Base-by-base conservation (phyloP, 2,888 invertebrate genomes). In the Dastarcus helophoroides region DNA sequence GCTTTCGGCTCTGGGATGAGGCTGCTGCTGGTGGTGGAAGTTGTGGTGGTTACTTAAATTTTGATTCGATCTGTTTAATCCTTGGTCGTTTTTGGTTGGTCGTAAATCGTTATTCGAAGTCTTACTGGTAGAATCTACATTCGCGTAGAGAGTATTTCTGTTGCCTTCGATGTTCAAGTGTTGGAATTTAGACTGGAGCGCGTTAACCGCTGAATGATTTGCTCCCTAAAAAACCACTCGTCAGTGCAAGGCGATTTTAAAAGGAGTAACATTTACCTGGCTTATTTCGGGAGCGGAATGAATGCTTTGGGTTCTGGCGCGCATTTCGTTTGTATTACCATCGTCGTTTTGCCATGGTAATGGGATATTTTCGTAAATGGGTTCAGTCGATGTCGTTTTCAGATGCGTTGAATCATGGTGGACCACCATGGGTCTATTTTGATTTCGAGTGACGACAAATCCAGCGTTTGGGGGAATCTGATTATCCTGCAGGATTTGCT, bases 311-410 rank as follows among this genome's bases (percentile, higher is more conserved):
- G 80, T 76, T 17, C 75, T 56, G 26, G 59, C 61, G 25, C 65
- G 52, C 44, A 56, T 56, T 35, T 57, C 54, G 2, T 43, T 48
- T n/a, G n/a, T n/a, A n/a, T n/a, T n/a, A 22, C 36, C 37, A 21
- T 42, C 41, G 9, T 48, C 50, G 25, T 53, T 54, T 40, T 69
- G 70, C 75, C 76, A 78, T 0, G 79, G 76, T 14, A 79, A 52
- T 1, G 81, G 82, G 4, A 84, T 79, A 54, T 84, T 84, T 50
- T 84, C 83, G 54, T 84, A 84, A 39, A 84, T 84, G 1, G 84
- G 84, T 50, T 84, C 84, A 8, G 73, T 65, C 0, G 70, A 60
- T 34, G 67, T 64, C 31, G 56, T 52, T 9, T 60, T 52, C 30
- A 62, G 55, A 26, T 50, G 50, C 7, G 41, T 33, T 4, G 29